Evolutionary conservation across 2,888 invertebrate species (phyloP), one percentile per base, ranked within the genome.

Genomic region (Platerodrilus igneus): DNA sequence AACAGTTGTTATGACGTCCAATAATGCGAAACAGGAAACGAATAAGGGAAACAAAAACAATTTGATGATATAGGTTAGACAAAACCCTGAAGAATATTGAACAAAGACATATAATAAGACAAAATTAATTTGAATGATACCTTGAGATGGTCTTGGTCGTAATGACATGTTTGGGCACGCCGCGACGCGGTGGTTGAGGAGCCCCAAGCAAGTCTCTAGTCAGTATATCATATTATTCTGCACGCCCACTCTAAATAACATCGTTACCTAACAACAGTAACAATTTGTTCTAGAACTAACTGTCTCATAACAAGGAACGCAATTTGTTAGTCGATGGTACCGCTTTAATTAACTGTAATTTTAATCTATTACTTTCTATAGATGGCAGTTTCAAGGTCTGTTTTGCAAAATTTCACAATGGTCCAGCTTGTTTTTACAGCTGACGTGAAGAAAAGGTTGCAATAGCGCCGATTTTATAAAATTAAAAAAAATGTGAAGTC

Each of bases 201-300:
- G 51, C 55, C 62, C 60, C 59, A 48, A 60, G 63, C 63, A 48
- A 55, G 55, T 58, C 61, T 54, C 53, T 55, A 44, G 53, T 57
- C 60, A 58, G 56, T 65, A 64, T 60, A 63, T 64, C 63, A 63
- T 64, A 58, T 59, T 53, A 50, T 50, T 54, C 55, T 56, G 57
- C 63, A 63, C 66, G 65, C 66, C 66, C 61, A 66, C 63, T 62
- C 61, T 58, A 62, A 64, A 62, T 62, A 63, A 64, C 66, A 61
- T 67, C 62, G 66, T 67, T 67, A 66, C 64, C 65, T 62, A 63
- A 64, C 67, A 64, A 67, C 66, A 66, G 67, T 67, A 67, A 66
- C 66, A 66, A 66, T 67, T 67, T 67, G 67, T 67, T 67, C 65
- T 63, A 61, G 63, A 62, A 62, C 62, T 62, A 62, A 57, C 60